Conservation (phyloP, 2,888 invertebrate species). For the Camponotus fellah region DNA sequence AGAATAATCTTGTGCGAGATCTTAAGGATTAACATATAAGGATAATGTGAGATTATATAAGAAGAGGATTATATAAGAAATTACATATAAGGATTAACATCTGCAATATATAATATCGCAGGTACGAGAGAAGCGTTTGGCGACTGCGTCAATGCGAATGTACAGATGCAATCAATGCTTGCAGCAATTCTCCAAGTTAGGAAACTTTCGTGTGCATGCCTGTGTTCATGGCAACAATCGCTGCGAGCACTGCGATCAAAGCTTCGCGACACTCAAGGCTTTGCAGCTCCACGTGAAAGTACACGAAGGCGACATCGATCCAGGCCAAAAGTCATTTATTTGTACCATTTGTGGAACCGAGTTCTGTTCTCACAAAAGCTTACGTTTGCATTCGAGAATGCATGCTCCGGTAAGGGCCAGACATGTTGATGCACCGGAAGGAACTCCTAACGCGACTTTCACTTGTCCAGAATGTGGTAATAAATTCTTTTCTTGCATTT, state of each 20-base stretch:
- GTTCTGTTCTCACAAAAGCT: constrained; percentile 89
- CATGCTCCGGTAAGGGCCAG: constrained; percentile 90
- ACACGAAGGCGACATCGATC: constrained; percentile 74
- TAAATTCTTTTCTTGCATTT: constrained; percentile 4
- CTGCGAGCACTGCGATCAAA: constrained; percentile 82
- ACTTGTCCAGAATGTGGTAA: constrained; percentile 84
- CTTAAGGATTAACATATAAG: constrained; percentile 16
- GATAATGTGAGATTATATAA: neutral
- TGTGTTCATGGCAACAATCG: constrained; percentile 84
- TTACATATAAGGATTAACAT: constrained; percentile 15
- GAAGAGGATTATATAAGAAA: constrained; percentile 1
- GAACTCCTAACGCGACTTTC: constrained; percentile 80
- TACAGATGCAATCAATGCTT: constrained; percentile 86
- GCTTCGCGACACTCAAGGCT: constrained; percentile 86
- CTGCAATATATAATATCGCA: constrained; percentile 52
- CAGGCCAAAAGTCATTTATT: constrained; percentile 84
- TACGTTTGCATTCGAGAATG: constrained; percentile 91
- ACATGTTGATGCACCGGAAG: constrained; percentile 86
- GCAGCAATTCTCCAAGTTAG: constrained; percentile 86
- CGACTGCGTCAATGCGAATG: constrained; percentile 79
- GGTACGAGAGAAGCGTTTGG: constrained; percentile 79
- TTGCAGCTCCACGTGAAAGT: constrained; percentile 89
- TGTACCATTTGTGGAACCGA: constrained; percentile 90
- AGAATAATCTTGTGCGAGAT: neutral
- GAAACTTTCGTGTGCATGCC: constrained; percentile 86